Evolutionary conservation across 2,888 invertebrate species (phyloP), one percentile per base, ranked within the genome.

Genomic region (Corbicula japonica): DNA sequence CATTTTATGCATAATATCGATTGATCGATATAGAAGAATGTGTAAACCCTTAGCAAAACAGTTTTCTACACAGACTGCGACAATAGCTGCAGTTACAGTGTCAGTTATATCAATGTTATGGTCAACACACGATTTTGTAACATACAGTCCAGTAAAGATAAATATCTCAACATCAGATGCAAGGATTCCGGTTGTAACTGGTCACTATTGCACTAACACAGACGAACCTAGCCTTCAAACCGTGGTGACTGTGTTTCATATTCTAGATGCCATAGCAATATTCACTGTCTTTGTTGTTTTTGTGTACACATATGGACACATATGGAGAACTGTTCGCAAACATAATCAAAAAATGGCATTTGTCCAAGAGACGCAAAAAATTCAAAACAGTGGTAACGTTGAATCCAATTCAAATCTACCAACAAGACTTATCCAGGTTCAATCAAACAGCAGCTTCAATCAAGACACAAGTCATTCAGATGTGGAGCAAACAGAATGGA

Each of bases 201-300:
- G 79, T 28, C 61, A 71, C 50, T 75, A 80, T 34, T 80, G 79
- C 18, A 80, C 79, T 5, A 75, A 52, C 48, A 75, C 75, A 12
- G 54, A 70, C 23, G 54, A 70, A 10, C 28, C 52, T 23, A 60
- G 68, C 28, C 61, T 71, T n/a, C 46, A 62, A n/a, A 10, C 44
- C 2, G 8, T 75, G 5, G 65, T 75, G 0, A 46, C 61, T 10
- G 41, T 61, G 12, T 75, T 71, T 5, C 71, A 75, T 44, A 21
- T 70, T 0, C 26, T 75, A 26, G 79, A 80, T 30, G 52, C 56
- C 0, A 21, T 58, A 4, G 35, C 66, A 8, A 63, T 75, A 1
- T 21, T 56, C 0, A 10, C 48, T 4, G 52, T 71, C 15, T 44
- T 80, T n/a, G 23, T 75, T 18, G 75, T 72, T 23, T 80, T 80